phyloP scores from a whole-genome alignment of 2,888 invertebrate species.

The Odontothrips loti region DNA sequence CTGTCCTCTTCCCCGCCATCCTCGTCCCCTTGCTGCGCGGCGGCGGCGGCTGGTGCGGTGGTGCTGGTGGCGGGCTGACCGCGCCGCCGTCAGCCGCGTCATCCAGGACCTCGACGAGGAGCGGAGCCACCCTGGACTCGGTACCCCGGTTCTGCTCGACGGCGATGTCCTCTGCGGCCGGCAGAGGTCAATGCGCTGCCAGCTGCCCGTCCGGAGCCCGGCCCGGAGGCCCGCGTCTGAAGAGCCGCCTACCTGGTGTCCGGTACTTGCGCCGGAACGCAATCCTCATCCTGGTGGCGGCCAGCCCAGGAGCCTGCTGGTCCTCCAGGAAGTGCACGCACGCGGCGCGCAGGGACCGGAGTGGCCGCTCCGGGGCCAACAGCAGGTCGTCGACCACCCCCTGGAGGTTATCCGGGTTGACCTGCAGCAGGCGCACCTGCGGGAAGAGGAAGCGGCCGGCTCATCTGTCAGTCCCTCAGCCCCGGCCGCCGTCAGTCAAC shows the following conservation, averaged over 20 bases:
- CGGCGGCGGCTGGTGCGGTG: background rate
- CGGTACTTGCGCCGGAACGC: conserved; percentile 5
- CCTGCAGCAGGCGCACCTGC: background rate
- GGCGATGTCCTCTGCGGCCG: background rate
- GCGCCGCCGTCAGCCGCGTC: background rate
- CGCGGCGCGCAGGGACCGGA: background rate
- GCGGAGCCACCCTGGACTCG: background rate
- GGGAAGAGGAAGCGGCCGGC: background rate
- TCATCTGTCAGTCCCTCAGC: no score
- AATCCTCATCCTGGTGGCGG: background rate
- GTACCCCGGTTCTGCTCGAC: background rate
- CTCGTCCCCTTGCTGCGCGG: background rate
- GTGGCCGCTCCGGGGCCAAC: background rate
- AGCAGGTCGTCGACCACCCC: background rate
- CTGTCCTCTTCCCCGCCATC: background rate
- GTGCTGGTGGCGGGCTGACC: background rate
- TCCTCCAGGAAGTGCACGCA: background rate
- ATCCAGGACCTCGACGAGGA: conserved; percentile 12
- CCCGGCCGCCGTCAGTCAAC: no score
- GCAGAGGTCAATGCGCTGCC: background rate
- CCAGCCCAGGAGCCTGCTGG: background rate
- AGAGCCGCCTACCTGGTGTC: background rate
- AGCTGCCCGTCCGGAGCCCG: background rate
- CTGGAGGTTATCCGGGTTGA: background rate
- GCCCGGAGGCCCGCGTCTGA: background rate